Evolutionary conservation across 2,113 vertebrate genomes (phyloP).

Genomic region (Sula dactylatra): DNA sequence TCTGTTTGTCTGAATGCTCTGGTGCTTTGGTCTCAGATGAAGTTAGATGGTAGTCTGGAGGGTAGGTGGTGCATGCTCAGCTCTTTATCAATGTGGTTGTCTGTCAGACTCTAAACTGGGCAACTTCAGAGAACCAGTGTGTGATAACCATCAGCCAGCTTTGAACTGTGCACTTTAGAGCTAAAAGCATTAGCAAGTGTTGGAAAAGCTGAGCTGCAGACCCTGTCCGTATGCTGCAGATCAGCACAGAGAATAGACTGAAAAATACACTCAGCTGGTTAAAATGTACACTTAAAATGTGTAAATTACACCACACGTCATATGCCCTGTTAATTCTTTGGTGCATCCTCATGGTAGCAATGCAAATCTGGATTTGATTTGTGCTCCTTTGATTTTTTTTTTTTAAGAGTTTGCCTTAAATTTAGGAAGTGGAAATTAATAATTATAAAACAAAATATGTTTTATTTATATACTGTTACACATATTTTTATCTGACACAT

Average conservation of each 20-base stretch:
- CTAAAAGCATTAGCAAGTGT: not conserved
- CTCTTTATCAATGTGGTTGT: not conserved
- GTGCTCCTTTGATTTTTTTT: not conserved
- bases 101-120: not conserved
- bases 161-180: not conserved
- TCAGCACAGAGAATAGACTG: not conserved
- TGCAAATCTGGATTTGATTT: not conserved
- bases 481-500: not conserved
- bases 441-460: not conserved
- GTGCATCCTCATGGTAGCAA: not conserved
- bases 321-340: not conserved
- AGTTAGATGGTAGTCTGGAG: not conserved
- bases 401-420: not conserved
- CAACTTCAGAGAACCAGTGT: not conserved
- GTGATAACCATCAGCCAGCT: not conserved
- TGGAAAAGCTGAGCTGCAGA: not conserved
- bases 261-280: not conserved
- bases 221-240: not conserved
- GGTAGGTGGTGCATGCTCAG: not conserved
- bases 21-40: not conserved
- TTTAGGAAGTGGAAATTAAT: not conserved
- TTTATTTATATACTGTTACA: not conserved
- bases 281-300: not conserved
- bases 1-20: not conserved
- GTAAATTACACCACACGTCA: not conserved